Conservation (phyloP, 2,797 vertebrate species). For the Syngnathus rostellatus region DNA sequence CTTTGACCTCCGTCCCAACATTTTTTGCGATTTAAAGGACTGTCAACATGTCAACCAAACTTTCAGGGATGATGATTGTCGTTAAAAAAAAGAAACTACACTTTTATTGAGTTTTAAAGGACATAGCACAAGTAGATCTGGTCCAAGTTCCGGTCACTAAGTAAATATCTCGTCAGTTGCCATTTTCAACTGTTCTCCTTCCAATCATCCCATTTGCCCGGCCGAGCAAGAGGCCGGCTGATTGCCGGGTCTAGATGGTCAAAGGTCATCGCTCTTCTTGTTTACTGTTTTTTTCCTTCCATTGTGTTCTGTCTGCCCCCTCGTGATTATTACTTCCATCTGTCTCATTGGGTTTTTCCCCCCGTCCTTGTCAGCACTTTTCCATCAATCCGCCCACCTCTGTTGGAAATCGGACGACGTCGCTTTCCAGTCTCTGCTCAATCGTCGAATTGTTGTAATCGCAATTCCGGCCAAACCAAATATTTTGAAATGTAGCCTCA, state of each 20-base stretch:
- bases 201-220: neutral
- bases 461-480: no score
- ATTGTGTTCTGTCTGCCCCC: neutral
- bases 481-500: no score
- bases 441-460: no score
- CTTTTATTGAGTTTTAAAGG: neutral
- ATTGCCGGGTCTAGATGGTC: neutral
- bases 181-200: neutral
- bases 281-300: conserved; percentile 1
- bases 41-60: neutral
- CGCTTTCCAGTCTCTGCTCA: neutral
- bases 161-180: conserved; percentile 3
- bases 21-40: neutral
- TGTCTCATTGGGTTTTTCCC: neutral
- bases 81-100: neutral
- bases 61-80: neutral
- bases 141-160: neutral
- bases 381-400: neutral
- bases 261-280: neutral
- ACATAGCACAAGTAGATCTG: neutral
- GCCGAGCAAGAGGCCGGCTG: neutral
- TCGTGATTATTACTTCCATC: neutral
- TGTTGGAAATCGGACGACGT: neutral
- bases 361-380: neutral
- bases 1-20: no score